Percentiles rank a stretch among this genome's conserved stretches.
These are phyloP conservation scores for Phoronis australis DNA, from an alignment of 2,888 invertebrate genomes.

Conservation along the genomic window DNA sequence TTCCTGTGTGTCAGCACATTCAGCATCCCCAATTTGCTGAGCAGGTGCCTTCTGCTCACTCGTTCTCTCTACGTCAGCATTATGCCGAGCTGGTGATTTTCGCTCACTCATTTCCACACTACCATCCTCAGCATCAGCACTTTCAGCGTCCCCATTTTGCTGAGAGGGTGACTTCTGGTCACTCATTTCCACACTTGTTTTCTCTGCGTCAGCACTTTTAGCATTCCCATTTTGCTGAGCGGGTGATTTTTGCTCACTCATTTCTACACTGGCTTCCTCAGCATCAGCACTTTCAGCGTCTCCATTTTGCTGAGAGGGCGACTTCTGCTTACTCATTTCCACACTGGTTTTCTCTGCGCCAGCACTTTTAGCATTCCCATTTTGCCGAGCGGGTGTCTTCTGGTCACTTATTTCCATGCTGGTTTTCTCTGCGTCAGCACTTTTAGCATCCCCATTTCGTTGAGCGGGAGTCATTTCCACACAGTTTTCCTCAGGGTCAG, in stretches of 20 bases:
- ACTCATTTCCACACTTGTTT: no score
- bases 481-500: no score
- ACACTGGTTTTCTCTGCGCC: no score
- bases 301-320: neutral
- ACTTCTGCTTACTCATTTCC: neutral
- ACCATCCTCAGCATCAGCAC: neutral
- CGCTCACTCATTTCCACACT: slow-evolving; percentile 10
- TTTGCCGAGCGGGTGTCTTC: neutral
- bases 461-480: neutral
- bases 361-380: neutral
- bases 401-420: slow-evolving; percentile 11
- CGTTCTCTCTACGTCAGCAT: neutral
- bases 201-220: no score
- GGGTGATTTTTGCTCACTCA: neutral
- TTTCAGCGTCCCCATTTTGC: slow-evolving; percentile 1
- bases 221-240: neutral
- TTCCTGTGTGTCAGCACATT: no score
- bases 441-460: slow-evolving; percentile 1
- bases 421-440: neutral
- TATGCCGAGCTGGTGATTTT: neutral
- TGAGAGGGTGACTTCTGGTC: neutral
- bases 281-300: slow-evolving; percentile 4
- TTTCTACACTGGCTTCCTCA: slow-evolving; percentile 11
- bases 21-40: slow-evolving; percentile 1
- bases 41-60: neutral